Base-by-base conservation (phyloP, 2,888 invertebrate species). In the Drosophila conformis region DNA sequence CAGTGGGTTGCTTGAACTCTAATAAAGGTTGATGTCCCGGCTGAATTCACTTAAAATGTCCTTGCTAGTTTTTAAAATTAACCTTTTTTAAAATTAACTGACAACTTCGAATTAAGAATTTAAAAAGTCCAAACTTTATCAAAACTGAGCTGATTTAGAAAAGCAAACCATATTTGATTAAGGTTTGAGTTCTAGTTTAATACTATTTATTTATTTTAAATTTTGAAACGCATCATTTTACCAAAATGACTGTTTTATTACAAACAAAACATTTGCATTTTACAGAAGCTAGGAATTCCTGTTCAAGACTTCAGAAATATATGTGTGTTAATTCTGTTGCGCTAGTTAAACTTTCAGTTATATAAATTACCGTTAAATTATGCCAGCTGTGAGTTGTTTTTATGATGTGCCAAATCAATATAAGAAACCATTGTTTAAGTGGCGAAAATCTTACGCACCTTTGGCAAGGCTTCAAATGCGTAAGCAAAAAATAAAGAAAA, bases 401-500 rank as follows among this genome's bases (percentile, higher is more conserved):
- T 56, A n/a, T 46, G 35, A 57, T 57, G 42, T 18, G 48, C 56
- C 51, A 53, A 78, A 73, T 76, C 78, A 73, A 76, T 78, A 78
- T n/a, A 60, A 36, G 13, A 63, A 77, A 51, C 33, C 57, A 65
- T 59, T 73, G 68, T 63, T 73, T 65, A 71, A 68, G 56, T 67
- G 61, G 36, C 65, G 42, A 52, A 71, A 81, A 66, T 69, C 62
- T 63, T 69, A 81, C 73, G 78, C 69, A 56, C 66, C 53, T 78
- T 78, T 65, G 78, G 48, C 69, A 81, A 78, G 69, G 52, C 78
- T 52, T 69, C 49, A 42, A 25, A 73, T 81, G 78, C 78, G 78
- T 78, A 78, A 78, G 82, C 78, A 78, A 81, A 81, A 80, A 57
- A 57, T 27, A 52, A 13, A n/a, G 27, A 65, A 65, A 63, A 78